These are phyloP conservation scores for Oncorhynchus masou DNA, from an alignment of 2,113 vertebrate species.

Conservation along the genomic window DNA sequence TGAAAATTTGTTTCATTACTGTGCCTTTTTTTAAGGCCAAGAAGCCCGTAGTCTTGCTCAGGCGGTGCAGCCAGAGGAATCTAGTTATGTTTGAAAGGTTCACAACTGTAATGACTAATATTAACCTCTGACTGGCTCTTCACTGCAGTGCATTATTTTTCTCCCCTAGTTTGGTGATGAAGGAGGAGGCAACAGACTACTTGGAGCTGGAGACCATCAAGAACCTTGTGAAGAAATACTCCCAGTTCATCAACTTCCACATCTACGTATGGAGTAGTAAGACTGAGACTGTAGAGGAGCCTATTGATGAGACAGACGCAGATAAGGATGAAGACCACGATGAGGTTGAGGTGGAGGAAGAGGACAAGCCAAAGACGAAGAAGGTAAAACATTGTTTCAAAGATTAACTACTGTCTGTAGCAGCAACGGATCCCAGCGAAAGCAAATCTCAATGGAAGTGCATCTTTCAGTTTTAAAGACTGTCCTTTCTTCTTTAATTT, in stretches of 20 bases:
- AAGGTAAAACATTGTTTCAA: conserved; percentile 61
- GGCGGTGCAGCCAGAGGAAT: too few relatives aligned
- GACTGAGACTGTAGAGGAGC: conserved; percentile 88
- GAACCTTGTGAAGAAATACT: conserved; percentile 87
- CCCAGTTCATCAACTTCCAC: conserved; percentile 92
- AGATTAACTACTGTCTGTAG: background rate
- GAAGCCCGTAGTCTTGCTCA: too few relatives aligned
- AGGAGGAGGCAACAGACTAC: conserved; percentile 89
- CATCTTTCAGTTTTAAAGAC: background rate
- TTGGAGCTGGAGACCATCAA: conserved; percentile 91
- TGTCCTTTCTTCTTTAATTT: background rate
- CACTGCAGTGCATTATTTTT: too few relatives aligned
- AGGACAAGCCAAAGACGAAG: conserved; percentile 82
- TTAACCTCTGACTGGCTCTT: too few relatives aligned
- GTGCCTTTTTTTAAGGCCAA: too few relatives aligned
- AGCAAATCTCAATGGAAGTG: background rate
- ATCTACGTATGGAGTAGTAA: conserved; percentile 93
- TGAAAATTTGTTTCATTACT: conserved; percentile 55
- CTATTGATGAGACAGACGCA: conserved; percentile 67
- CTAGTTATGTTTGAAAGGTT: too few relatives aligned
- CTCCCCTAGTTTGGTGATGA: conserved; percentile 79
- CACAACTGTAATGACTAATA: too few relatives aligned
- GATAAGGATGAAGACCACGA: conserved; percentile 80
- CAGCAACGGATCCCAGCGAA: background rate
- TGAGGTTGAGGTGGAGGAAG: conserved; percentile 85